A percentile compares a stretch with the other conserved stretches of the same genome.
These are phyloP conservation scores for Rhineura floridana DNA, from an alignment of 2,113 vertebrate species.

Conservation along the genomic window DNA sequence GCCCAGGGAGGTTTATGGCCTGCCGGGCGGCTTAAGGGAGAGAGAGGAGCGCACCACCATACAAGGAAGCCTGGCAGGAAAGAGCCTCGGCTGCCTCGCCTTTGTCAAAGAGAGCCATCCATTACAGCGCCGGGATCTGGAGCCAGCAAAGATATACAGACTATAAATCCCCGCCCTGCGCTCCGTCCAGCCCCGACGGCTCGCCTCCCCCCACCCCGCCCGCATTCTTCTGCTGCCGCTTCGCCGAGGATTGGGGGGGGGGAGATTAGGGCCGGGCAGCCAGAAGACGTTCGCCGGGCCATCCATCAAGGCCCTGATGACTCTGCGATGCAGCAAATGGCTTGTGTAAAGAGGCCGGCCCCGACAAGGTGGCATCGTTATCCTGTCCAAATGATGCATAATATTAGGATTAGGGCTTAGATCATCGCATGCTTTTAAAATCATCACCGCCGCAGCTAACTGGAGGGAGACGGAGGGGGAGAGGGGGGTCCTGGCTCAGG, in stretches of 20 bases:
- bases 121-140: slow-evolving; percentile 84
- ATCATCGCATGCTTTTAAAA: slow-evolving; percentile 73
- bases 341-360: slow-evolving; percentile 60
- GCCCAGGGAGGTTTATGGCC: slow-evolving; percentile 67
- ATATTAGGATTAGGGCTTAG: slow-evolving; percentile 63
- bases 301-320: slow-evolving; percentile 74
- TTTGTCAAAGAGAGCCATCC: slow-evolving; percentile 81
- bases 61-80: slow-evolving; percentile 74
- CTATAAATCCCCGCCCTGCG: slow-evolving; percentile 82
- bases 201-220: slow-evolving; percentile 48
- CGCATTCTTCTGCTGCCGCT: slow-evolving; percentile 60
- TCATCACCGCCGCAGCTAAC: slow-evolving; percentile 65
- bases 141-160: slow-evolving; percentile 92
- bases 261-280: slow-evolving; percentile 49
- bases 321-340: slow-evolving; percentile 65
- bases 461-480: background rate
- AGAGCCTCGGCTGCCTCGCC: slow-evolving; percentile 67
- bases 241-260: slow-evolving; percentile 56
- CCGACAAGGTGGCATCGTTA: slow-evolving; percentile 69
- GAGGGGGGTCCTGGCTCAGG: background rate
- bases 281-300: slow-evolving; percentile 58
- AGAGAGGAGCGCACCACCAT: slow-evolving; percentile 76
- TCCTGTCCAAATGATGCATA: slow-evolving; percentile 68
- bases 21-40: slow-evolving; percentile 62
- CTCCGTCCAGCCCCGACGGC: slow-evolving; percentile 50